Evolutionary conservation across 2,113 vertebrate species (phyloP).

Genomic region (Xiphophorus hellerii): DNA sequence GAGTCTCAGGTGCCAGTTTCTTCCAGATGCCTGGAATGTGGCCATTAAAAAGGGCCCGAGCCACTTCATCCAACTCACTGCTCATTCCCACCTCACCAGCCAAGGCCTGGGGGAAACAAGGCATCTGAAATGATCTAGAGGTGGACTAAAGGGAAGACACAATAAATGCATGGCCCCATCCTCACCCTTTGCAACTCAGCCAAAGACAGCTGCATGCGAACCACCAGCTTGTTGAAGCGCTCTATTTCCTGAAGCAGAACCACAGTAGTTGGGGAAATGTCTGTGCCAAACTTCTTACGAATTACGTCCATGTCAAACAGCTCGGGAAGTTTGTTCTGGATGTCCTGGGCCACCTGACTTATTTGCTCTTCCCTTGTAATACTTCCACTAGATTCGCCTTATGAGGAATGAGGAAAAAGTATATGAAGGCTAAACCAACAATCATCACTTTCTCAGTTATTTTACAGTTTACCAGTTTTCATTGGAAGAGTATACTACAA

Average conservation of each 20-base stretch:
- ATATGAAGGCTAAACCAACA: background rate
- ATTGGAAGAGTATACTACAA: background rate
- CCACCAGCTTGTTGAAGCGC: constrained; percentile 88
- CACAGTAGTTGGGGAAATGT: constrained; percentile 83
- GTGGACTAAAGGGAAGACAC: background rate
- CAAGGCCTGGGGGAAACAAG: constrained; percentile 84
- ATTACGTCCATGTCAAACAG: constrained; percentile 87
- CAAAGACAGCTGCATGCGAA: constrained; percentile 86
- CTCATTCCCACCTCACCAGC: constrained; percentile 97
- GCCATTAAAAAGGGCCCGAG: constrained; percentile 88
- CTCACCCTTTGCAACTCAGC: constrained; percentile 80
- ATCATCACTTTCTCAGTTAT: background rate
- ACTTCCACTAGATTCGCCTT: constrained; percentile 86
- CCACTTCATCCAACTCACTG: constrained; percentile 91
- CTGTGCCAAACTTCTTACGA: constrained; percentile 63
- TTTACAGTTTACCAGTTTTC: background rate
- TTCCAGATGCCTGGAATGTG: constrained; percentile 92
- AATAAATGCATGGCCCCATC: background rate
- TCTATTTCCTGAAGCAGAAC: constrained; percentile 96
- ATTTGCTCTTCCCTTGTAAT: constrained; percentile 91
- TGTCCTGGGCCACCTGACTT: constrained; percentile 88
- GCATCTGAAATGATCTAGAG: constrained; percentile 4
- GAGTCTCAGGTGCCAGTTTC: constrained; percentile 89
- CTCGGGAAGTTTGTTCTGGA: constrained; percentile 87
- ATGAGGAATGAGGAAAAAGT: background rate